Conservation (phyloP, 37 sponge, comb jelly and placozoan genomes). For the Sycon ciliatum region DNA sequence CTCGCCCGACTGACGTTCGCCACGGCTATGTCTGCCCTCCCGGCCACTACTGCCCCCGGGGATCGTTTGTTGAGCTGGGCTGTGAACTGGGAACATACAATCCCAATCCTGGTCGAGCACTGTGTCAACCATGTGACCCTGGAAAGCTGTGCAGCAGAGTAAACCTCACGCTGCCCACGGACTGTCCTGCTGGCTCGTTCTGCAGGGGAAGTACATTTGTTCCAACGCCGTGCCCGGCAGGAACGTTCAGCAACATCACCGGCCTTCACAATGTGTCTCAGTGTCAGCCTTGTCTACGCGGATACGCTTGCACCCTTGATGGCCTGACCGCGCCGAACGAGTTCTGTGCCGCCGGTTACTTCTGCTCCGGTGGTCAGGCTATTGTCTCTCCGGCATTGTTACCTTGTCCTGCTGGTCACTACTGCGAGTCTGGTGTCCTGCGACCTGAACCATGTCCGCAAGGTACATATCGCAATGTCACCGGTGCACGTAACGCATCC, state of each 20-base stretch:
- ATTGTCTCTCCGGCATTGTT: background rate
- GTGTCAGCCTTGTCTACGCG: background rate
- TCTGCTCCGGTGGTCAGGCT: background rate
- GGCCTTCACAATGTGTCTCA: background rate
- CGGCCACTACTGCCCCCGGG: background rate
- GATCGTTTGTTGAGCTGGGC: background rate
- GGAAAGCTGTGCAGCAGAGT: background rate
- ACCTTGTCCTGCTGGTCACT: conserved; percentile 1
- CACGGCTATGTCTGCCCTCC: background rate
- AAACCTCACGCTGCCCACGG: background rate
- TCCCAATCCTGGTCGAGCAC: background rate
- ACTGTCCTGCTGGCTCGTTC: background rate
- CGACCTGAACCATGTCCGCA: background rate
- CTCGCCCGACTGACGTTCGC: background rate
- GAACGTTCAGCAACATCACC: background rate
- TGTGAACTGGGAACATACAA: background rate
- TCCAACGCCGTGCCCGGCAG: background rate
- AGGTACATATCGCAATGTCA: background rate
- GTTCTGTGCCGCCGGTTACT: background rate
- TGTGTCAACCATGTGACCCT: background rate
- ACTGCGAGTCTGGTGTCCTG: background rate
- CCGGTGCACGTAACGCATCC: background rate
- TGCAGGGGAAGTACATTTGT: background rate
- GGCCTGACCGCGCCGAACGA: background rate
- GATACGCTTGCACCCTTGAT: background rate